A percentile compares a stretch with the other conserved stretches of the same genome.
Evolutionary conservation across 2,113 vertebrate genomes (phyloP).

Genomic region (Stegastes partitus): DNA sequence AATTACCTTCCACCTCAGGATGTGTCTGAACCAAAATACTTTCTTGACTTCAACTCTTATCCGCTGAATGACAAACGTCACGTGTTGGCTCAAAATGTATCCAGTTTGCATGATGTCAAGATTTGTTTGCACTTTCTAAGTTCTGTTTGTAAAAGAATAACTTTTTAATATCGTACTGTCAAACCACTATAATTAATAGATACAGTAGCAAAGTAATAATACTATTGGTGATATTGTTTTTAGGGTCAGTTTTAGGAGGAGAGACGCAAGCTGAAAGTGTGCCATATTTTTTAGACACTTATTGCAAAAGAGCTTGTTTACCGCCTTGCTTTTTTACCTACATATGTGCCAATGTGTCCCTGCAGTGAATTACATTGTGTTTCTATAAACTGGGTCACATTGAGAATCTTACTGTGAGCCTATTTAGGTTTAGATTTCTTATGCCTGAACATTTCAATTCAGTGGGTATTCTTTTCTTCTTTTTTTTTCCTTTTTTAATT

Average conservation of each 20-base stretch:
- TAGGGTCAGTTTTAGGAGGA: slow-evolving; percentile 13
- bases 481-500: too few relatives aligned
- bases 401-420: neutral
- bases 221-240: slow-evolving; percentile 38
- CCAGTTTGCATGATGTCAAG: slow-evolving; percentile 71
- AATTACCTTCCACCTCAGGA: slow-evolving; percentile 72
- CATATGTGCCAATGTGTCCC: slow-evolving; percentile 28
- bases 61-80: slow-evolving; percentile 15
- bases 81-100: slow-evolving; percentile 35
- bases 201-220: slow-evolving; percentile 48
- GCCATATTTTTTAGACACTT: slow-evolving; percentile 20
- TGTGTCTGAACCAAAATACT: slow-evolving; percentile 63
- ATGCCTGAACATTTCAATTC: slow-evolving; percentile 41
- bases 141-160: slow-evolving; percentile 38
- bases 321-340: slow-evolving; percentile 39
- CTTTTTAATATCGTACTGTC: slow-evolving; percentile 40
- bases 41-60: slow-evolving; percentile 16
- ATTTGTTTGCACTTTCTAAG: slow-evolving; percentile 46
- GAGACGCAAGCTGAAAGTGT: slow-evolving; percentile 1
- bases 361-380: slow-evolving; percentile 18
- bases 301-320: slow-evolving; percentile 11
- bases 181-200: slow-evolving; percentile 30
- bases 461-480: slow-evolving; percentile 16
- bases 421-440: slow-evolving; percentile 16
- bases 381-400: slow-evolving; percentile 29